Base-by-base conservation (phyloP, 1,140 invertebrate species). In the Mizuhopecten yessoensis region DNA sequence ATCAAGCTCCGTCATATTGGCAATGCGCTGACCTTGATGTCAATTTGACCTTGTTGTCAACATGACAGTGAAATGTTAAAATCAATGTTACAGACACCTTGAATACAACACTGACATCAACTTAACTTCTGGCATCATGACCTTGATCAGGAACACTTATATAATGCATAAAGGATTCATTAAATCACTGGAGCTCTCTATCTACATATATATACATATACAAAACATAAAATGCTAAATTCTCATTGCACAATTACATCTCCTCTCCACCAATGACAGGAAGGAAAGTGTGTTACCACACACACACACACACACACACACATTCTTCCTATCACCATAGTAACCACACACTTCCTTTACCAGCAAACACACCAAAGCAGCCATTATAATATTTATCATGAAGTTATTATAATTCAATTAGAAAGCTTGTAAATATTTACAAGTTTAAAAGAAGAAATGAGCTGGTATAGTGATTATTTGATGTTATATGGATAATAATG, bases 191-290 rank as follows among this genome's bases (percentile, higher is more conserved):
- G 11, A 49, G 45, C 45, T 75, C 29, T 75, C 57, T 75, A 75
- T 75, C 15, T 75, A 75, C 57, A 75, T 75, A 29, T 75, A 75
- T 29, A 75, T n/a, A 75, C 57, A 75, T 75, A 29, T 75, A 75
- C 57, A 75, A 75, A 75, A 75, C 57, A 29, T 75, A 75, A 75
- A 75, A 75, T 75, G 57, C 57, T 75, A 17, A 75, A 75, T 75
- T 29, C 57, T 75, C 57, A 75, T 75, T 75, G 57, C 57, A 75
- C 57, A 29, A 20, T 29, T n/a, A 75, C 1, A 23, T 75, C 57
- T 0, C 9, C 1, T 75, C 57, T 75, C 17, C 57, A 75, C 2
- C 57, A 49, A 39, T 7, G 5, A 49, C 45, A 49, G 20, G 45
- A 10, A 49, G 45, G 45, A 49, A 15, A 10, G 20, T 49, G n/a